Evolutionary conservation across 2,888 invertebrate genomes (phyloP).

Genomic region (Lypha dubia): DNA sequence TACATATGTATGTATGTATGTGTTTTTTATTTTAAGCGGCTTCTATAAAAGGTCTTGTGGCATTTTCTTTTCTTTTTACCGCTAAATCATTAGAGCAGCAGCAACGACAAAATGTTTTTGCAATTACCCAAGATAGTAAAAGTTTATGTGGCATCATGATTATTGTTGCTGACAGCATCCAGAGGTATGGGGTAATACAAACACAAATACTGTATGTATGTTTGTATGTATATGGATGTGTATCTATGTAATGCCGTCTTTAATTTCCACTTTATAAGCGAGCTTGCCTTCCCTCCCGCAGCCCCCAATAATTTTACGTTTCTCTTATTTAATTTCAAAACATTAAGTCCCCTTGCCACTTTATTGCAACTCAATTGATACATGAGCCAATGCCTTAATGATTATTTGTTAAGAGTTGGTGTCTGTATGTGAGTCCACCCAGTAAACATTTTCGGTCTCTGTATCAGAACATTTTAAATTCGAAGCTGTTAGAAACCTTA

Average conservation of each 20-base stretch:
- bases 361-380: constrained; percentile 31
- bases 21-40: constrained; percentile 51
- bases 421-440: neutral
- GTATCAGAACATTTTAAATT: too few species aligned
- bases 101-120: constrained; percentile 20
- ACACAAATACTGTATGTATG: too few species aligned
- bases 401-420: constrained; percentile 39
- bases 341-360: neutral
- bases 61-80: constrained; percentile 41
- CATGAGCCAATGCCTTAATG: constrained; percentile 64
- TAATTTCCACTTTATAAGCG: constrained; percentile 60
- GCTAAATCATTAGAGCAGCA: constrained; percentile 35
- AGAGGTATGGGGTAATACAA: constrained; percentile 23
- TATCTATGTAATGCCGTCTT: constrained; percentile 32
- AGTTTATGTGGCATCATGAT: constrained; percentile 40
- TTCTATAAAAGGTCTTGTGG: constrained; percentile 54
- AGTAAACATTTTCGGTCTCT: neutral
- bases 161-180: constrained; percentile 9
- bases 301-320: neutral
- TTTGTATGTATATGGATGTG: neutral
- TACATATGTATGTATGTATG: too few species aligned
- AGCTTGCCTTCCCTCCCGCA: neutral
- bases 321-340: neutral
- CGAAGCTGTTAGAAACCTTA: too few species aligned
- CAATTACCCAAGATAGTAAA: constrained; percentile 31